Conservation (phyloP, 2,113 vertebrate genomes). For the Epinephelus lanceolatus region DNA sequence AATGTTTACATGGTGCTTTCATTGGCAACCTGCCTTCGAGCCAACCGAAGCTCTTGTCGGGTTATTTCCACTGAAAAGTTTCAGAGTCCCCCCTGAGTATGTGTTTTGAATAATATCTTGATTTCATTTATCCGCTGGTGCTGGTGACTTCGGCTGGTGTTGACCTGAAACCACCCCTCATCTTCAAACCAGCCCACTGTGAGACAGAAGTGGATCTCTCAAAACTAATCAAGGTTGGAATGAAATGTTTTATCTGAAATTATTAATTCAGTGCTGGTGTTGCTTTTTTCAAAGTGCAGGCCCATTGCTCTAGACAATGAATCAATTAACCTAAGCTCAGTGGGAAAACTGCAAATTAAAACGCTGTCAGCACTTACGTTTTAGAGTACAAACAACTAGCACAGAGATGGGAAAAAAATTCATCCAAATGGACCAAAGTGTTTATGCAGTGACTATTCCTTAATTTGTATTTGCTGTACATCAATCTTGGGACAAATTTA, state of each 20-base stretch:
- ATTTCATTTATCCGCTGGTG: not conserved
- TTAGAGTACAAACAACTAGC: slow-evolving; percentile 3
- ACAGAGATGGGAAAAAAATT: not conserved
- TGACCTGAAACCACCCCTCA: slow-evolving; percentile 15
- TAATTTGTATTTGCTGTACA: slow-evolving; percentile 2
- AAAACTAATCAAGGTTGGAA: not conserved
- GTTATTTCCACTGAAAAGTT: not conserved
- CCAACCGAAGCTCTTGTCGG: not conserved
- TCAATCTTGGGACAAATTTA: not conserved
- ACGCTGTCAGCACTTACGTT: not conserved
- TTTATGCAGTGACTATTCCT: not conserved
- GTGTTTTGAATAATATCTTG: not conserved
- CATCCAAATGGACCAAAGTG: not conserved
- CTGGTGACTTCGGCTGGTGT: not conserved
- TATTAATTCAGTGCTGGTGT: not conserved
- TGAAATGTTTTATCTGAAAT: not conserved
- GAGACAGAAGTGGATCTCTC: not conserved
- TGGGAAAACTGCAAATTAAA: slow-evolving; percentile 7
- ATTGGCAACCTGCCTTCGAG: not conserved
- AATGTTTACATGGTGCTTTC: not conserved
- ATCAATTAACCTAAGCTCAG: slow-evolving; percentile 22
- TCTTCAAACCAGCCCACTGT: not conserved
- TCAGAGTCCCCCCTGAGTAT: not conserved
- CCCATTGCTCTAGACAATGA: slow-evolving; percentile 6
- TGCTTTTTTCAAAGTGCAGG: not conserved